A percentile compares a stretch with the other conserved stretches of the same genome.
Conservation (phyloP, 2,888 invertebrate species). For the Myopa testacea region DNA sequence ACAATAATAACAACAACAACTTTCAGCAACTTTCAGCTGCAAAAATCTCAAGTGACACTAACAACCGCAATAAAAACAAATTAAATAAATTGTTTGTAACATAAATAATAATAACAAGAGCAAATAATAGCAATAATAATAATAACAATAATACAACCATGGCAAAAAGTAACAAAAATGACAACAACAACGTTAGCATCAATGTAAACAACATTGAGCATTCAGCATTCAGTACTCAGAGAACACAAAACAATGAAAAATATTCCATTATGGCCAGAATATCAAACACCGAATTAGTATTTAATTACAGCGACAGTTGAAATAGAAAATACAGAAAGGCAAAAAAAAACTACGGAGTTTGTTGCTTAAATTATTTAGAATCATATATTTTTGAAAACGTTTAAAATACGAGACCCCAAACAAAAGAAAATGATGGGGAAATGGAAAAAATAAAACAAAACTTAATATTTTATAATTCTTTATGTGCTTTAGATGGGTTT, state of each 20-base stretch:
- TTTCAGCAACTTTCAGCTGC: neutral
- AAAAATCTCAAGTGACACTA: neutral
- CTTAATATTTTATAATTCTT: too few relatives aligned
- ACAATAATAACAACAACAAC: constrained; percentile 5
- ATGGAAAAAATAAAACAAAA: too few relatives aligned
- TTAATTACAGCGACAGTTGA: neutral
- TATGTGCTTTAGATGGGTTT: too few relatives aligned
- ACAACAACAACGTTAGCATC: neutral
- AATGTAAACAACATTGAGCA: neutral
- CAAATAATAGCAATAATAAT: neutral
- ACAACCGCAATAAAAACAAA: neutral
- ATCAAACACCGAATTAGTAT: neutral
- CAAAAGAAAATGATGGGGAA: too few relatives aligned
- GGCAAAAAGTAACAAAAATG: neutral
- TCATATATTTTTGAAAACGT: too few relatives aligned
- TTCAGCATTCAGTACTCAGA: neutral
- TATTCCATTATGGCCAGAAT: neutral
- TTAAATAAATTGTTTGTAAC: constrained; percentile 11
- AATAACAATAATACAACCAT: neutral
- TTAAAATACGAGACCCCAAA: too few relatives aligned
- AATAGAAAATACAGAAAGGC: neutral
- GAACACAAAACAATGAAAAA: constrained; percentile 11
- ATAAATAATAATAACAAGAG: neutral
- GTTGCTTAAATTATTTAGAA: too few relatives aligned
- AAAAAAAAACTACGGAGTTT: too few relatives aligned